Evolutionary conservation across 2,113 vertebrate species (phyloP).

Genomic region (Phylloscopus whistleri): DNA sequence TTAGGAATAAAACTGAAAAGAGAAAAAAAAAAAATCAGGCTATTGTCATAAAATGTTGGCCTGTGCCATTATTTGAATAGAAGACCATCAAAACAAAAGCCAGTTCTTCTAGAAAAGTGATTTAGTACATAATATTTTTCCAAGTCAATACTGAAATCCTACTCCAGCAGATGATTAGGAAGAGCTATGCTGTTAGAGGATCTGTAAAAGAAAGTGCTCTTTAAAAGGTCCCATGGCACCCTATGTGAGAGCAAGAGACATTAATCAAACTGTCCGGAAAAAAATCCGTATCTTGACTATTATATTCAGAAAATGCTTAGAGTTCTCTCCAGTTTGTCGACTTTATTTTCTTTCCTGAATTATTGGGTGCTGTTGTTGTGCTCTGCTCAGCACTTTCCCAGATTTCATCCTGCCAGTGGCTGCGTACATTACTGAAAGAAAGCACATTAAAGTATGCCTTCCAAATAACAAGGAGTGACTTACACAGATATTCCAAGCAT

Average conservation of each 20-base stretch:
- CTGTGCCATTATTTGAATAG: background rate
- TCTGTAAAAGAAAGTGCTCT: background rate
- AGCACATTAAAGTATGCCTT: background rate
- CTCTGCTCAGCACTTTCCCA: background rate
- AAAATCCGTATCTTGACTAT: background rate
- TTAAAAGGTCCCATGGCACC: background rate
- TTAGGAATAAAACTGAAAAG: background rate
- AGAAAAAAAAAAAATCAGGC: background rate
- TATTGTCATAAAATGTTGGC: background rate
- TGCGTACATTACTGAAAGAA: background rate
- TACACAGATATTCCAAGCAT: background rate
- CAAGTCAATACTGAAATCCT: conserved; percentile 24
- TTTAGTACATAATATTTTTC: background rate
- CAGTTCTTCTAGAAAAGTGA: background rate
- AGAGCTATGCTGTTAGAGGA: background rate
- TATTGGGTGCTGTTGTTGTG: background rate
- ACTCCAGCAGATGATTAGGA: background rate
- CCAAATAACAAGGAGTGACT: background rate
- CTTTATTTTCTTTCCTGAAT: background rate
- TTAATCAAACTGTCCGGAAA: background rate
- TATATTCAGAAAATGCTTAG: background rate
- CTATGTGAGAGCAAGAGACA: background rate
- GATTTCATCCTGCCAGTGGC: background rate
- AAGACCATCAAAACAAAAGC: conserved; percentile 4
- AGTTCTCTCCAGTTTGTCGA: background rate